Evolutionary conservation across 2,113 vertebrate genomes (phyloP).

Genomic region (Chiloscyllium plagiosum): DNA sequence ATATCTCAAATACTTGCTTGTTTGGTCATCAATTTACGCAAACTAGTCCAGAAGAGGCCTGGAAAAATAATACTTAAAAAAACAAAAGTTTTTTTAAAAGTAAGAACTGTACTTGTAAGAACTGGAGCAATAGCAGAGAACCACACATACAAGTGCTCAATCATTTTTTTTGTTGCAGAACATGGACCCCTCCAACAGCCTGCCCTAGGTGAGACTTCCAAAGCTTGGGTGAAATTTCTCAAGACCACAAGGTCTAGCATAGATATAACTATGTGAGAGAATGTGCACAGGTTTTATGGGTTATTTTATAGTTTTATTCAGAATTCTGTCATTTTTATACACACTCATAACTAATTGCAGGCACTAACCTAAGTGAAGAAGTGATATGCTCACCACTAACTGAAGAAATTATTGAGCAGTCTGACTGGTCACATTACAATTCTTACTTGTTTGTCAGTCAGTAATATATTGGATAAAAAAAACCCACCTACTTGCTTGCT

Average conservation of each 20-base stretch:
- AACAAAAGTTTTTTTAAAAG: neutral
- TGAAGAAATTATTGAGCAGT: no score
- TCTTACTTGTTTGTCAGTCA: no score
- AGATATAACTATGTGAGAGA: neutral
- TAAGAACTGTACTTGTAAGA: neutral
- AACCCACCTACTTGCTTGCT: no score
- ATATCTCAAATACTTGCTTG: neutral
- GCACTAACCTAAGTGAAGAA: neutral
- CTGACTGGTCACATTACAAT: no score
- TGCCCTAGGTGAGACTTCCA: neutral
- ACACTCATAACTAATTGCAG: neutral
- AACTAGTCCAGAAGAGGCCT: neutral
- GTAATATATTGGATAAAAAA: no score
- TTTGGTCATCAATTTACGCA: neutral
- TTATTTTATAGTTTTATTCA: neutral
- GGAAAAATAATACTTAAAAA: neutral
- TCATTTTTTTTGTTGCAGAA: neutral
- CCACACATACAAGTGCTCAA: neutral
- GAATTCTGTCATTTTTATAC: neutral
- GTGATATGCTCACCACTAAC: no score
- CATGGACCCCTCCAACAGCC: neutral
- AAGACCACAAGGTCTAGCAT: neutral
- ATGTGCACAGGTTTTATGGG: neutral
- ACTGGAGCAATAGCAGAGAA: neutral
- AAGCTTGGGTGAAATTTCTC: no score